phyloP scores from a whole-genome alignment of 2,113 vertebrate genomes.

The Alligator sinensis region DNA sequence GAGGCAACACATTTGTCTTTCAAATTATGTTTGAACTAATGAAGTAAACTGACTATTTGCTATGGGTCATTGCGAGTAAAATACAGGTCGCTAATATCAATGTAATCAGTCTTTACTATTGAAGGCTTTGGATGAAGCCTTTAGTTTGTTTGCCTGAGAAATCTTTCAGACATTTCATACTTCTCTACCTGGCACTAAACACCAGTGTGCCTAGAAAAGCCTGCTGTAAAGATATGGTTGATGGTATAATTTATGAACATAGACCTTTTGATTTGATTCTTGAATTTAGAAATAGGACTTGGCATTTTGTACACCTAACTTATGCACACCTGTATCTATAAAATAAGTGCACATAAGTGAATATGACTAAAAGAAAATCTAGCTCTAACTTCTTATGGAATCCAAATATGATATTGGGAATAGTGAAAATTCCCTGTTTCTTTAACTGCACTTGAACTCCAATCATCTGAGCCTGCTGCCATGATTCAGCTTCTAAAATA shows the following conservation, averaged over 20 bases:
- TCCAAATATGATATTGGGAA: conserved; percentile 30
- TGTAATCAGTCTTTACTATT: conserved; percentile 32
- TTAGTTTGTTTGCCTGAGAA: conserved; percentile 18
- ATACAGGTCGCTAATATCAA: not conserved
- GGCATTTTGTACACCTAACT: not conserved
- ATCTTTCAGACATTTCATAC: conserved; percentile 5
- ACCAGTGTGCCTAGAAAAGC: conserved; percentile 37
- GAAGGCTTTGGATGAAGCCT: conserved; percentile 59
- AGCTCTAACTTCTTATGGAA: conserved; percentile 22
- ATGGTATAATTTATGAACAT: not conserved
- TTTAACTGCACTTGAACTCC: conserved; percentile 38
- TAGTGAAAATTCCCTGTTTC: conserved; percentile 19
- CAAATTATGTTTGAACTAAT: conserved; percentile 38
- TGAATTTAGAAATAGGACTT: conserved; percentile 22
- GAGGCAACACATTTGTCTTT: not conserved
- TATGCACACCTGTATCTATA: conserved; percentile 4
- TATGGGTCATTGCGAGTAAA: conserved; percentile 17
- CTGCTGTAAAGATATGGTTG: conserved; percentile 10
- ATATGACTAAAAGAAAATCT: conserved; percentile 25
- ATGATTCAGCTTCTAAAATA: not conserved
- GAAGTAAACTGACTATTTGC: conserved; percentile 12
- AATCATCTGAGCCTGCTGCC: conserved; percentile 31
- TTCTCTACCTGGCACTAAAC: not conserved
- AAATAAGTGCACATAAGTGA: not conserved
- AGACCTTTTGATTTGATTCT: conserved; percentile 6